Conservation (phyloP, 2,797 vertebrate species). For the Anomalospiza imberbis region DNA sequence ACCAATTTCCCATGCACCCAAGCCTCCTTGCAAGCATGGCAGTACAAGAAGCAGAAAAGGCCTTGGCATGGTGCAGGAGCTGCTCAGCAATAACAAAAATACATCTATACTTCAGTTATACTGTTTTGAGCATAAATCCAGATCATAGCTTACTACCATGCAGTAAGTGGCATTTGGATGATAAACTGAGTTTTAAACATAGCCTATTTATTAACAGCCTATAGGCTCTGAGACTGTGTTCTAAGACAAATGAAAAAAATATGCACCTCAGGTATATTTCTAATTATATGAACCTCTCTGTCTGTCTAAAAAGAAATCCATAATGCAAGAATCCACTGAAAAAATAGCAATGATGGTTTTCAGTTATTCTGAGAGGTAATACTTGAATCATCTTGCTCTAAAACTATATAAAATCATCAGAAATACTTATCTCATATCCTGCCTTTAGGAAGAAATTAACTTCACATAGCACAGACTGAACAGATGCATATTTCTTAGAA, state of each 20-base stretch:
- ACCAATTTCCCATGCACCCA: neutral
- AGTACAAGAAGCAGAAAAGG: neutral
- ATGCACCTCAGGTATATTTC: neutral
- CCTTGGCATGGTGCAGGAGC: neutral
- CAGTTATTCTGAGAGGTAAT: neutral
- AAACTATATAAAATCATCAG: neutral
- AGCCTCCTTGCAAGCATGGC: neutral
- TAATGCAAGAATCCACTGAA: neutral
- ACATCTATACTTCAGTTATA: neutral
- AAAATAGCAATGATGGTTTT: neutral
- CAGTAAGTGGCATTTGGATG: neutral
- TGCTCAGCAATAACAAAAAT: neutral
- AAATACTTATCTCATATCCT: neutral
- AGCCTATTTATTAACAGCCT: neutral
- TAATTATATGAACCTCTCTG: neutral
- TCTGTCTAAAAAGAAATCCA: neutral
- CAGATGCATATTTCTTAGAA: neutral
- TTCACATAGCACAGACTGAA: neutral
- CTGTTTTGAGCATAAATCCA: neutral
- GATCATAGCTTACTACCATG: neutral
- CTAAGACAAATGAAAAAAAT: neutral
- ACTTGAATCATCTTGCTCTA: neutral
- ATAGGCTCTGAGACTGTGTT: neutral
- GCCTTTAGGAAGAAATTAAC: neutral
- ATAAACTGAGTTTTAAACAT: neutral